Percentiles rank a stretch among this genome's conserved stretches.
Evolutionary conservation across 2,113 vertebrate genomes (phyloP).

Genomic region (Laticauda laticaudata): DNA sequence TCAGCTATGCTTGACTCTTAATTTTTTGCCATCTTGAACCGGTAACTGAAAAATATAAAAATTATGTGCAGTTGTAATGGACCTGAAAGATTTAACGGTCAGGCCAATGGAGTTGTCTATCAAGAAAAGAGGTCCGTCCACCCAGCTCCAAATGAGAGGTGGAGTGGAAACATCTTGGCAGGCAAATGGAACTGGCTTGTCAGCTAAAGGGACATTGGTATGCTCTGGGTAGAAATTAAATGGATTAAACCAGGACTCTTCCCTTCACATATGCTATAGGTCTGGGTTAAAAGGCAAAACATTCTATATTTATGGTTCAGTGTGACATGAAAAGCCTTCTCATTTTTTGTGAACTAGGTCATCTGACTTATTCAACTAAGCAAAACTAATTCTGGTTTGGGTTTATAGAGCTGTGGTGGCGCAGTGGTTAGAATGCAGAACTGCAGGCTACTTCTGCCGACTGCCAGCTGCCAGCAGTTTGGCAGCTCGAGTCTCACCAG

Average conservation of each 20-base stretch:
- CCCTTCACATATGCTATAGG: neutral
- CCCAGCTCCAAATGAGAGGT: neutral
- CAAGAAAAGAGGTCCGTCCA: neutral
- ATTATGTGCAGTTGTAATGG: neutral
- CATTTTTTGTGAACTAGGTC: no score
- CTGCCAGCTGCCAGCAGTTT: no score
- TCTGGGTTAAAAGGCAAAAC: neutral
- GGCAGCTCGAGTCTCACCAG: no score
- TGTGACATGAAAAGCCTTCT: no score
- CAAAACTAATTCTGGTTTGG: neutral
- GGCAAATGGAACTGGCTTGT: neutral
- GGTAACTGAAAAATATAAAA: neutral
- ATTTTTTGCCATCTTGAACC: neutral
- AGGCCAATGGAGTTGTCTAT: neutral
- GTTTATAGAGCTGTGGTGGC: no score
- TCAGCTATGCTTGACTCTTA: neutral
- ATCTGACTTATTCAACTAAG: neutral
- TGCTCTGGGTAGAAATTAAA: neutral
- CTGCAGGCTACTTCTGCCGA: no score
- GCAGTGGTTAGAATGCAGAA: no score
- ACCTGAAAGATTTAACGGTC: neutral
- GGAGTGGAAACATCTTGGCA: neutral
- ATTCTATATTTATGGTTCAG: no score
- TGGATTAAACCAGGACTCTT: neutral
- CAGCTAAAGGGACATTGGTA: neutral